Evolutionary conservation across 2,888 invertebrate genomes (phyloP).

Genomic region (Glomeris marginata): DNA sequence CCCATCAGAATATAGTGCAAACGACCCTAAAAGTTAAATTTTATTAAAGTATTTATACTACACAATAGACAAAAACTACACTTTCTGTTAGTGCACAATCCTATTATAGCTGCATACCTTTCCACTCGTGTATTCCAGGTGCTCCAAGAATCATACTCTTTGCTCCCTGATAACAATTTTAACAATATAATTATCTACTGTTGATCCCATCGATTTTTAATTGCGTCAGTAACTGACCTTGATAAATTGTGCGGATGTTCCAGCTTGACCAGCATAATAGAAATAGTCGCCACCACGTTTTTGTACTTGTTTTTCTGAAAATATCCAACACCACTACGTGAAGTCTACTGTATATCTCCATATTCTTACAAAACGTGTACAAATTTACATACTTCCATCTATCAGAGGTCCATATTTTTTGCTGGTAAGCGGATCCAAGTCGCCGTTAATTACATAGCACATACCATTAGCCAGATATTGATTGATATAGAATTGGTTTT

Average conservation of each 20-base stretch:
- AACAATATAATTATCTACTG: not conserved
- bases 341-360: too few relatives aligned
- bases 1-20: not conserved
- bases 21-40: not conserved
- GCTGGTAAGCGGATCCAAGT: not conserved
- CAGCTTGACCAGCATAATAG: constrained; percentile 6
- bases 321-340: too few relatives aligned
- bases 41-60: too few relatives aligned
- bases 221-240: not conserved
- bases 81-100: too few relatives aligned
- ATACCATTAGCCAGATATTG: constrained; percentile 25
- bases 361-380: too few relatives aligned
- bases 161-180: constrained; percentile 2
- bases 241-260: constrained; percentile 9
- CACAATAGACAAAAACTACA: too few relatives aligned
- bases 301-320: too few relatives aligned
- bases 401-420: constrained; percentile 6
- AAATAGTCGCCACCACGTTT: constrained; percentile 1
- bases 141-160: constrained; percentile 24
- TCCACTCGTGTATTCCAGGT: constrained; percentile 45
- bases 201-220: not conserved
- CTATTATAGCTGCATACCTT: constrained; percentile 8
- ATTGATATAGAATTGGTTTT: constrained; percentile 16
- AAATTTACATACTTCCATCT: not conserved
- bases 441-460: constrained; percentile 25